phyloP scores from a whole-genome alignment of 2,797 vertebrate species.

The Botia almorhae region DNA sequence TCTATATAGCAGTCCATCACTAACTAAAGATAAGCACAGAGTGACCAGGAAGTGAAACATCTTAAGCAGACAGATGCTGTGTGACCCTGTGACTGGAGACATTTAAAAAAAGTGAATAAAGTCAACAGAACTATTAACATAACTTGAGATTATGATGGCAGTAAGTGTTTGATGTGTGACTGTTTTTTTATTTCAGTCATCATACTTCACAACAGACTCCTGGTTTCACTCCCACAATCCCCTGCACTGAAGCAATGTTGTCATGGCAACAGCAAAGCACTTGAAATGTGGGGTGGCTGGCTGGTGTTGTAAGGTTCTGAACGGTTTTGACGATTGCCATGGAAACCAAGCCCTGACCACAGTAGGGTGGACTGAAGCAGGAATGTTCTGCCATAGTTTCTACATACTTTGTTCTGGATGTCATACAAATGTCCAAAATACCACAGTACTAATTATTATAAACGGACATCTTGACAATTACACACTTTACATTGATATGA shows the following conservation, averaged over 20 bases:
- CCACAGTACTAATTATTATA: too few relatives aligned
- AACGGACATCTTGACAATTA: too few relatives aligned
- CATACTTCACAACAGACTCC: constrained; percentile 25
- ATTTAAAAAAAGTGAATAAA: not conserved
- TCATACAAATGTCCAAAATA: not conserved
- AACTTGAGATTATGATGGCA: not conserved
- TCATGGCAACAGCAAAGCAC: constrained; percentile 53
- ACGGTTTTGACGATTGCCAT: constrained; percentile 35
- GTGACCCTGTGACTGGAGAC: not conserved
- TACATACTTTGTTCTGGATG: not conserved
- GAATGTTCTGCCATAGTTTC: not conserved
- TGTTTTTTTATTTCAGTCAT: not conserved
- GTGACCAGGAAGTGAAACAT: not conserved
- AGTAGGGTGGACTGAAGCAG: not conserved
- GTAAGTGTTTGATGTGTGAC: not conserved
- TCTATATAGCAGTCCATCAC: too few relatives aligned
- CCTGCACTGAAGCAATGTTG: constrained; percentile 15
- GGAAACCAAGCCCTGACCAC: constrained; percentile 37
- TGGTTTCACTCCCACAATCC: constrained; percentile 43
- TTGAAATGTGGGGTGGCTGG: constrained; percentile 41
- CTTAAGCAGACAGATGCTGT: not conserved
- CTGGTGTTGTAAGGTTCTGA: constrained; percentile 43
- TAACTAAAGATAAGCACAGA: too few relatives aligned
- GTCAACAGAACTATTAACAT: not conserved
- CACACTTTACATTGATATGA: not conserved